Evolutionary conservation across 1,140 invertebrate genomes (phyloP), one percentile per base, ranked within the genome.

Genomic region (Danaus plexippus): DNA sequence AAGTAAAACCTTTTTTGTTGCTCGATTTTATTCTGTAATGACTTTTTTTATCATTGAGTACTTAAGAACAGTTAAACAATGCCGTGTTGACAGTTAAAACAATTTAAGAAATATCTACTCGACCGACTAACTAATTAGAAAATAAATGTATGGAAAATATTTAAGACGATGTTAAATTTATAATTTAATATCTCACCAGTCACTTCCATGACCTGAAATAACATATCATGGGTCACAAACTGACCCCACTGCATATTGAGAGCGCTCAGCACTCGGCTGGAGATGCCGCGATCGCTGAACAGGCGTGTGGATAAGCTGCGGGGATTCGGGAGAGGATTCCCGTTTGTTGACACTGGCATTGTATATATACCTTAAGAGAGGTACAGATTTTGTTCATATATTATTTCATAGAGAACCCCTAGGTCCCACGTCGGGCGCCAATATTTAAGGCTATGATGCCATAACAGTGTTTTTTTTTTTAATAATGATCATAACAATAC

Each of bases 241-340:
- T 91, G 90, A 0, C 90, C 90, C 88, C 89, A 91, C 55, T 90
- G 87, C 88, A 90, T 89, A 56, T 75, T 78, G 52, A 84, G 64
- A 47, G 75, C 72, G 6, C 67, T 76, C 5, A 81, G 59, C 0
- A 81, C 64, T 0, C 63, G 69, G 60, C 89, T 87, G 2, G 78
- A 67, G 4, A 80, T 64, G 1, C 86, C 68, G 9, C 66, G 59
- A 57, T 84, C 87, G 3, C 79, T 62, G 57, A 90, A 87, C 18
- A 90, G 54, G n/a, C 75, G 63, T 7, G 77, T 73, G 7, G 87
- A 89, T 43, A 90, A 62, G 8, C 76, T 46, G 2, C 90, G 71
- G 43, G 90, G 67, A 62, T 88, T 89, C 0, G 90, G 89, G 6
- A 90, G 66, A 0, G 74, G 60, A 9, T 63, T 61, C 4, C 88